A percentile compares a stretch with the other conserved stretches of the same genome.
phyloP scores from a whole-genome alignment of 2,113 vertebrate species.

The Pavo muticus region DNA sequence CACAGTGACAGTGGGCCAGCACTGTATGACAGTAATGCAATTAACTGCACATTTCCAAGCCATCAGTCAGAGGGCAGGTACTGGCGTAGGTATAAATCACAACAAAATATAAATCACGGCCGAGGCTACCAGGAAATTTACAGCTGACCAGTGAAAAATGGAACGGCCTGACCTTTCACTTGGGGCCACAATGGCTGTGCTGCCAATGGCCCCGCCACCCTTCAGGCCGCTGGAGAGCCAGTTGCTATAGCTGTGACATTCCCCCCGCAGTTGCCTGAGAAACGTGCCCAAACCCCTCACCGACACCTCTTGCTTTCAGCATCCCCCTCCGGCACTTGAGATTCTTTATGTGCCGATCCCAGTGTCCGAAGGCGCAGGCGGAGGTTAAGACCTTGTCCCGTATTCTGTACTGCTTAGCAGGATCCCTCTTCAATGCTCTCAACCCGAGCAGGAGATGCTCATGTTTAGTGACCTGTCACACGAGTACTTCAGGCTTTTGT shows the following conservation, averaged over 20 bases:
- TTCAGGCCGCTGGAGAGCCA: neutral
- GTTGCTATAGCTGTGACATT: slow-evolving; percentile 12
- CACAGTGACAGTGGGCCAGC: neutral
- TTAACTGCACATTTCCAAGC: neutral
- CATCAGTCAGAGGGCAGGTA: neutral
- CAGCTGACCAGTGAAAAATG: neutral
- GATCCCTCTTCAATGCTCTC: slow-evolving; percentile 42
- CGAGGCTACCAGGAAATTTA: neutral
- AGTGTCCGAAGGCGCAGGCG: neutral
- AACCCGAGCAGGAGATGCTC: slow-evolving; percentile 39
- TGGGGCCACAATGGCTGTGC: neutral
- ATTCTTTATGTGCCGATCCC: neutral
- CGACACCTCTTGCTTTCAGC: neutral
- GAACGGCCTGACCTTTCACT: neutral
- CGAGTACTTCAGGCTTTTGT: slow-evolving; percentile 76
- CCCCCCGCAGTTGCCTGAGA: slow-evolving; percentile 41
- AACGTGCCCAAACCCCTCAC: neutral
- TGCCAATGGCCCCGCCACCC: neutral
- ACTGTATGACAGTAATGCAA: neutral
- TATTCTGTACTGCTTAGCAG: slow-evolving; percentile 38
- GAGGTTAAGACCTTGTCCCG: slow-evolving; percentile 56
- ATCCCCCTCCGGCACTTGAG: neutral
- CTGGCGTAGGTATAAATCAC: neutral
- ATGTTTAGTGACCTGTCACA: slow-evolving; percentile 73
- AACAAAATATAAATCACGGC: neutral